Percentiles rank a stretch among this genome's conserved stretches.
Conservation (phyloP, 2,797 vertebrate species). For the Xerus rutilus region DNA sequence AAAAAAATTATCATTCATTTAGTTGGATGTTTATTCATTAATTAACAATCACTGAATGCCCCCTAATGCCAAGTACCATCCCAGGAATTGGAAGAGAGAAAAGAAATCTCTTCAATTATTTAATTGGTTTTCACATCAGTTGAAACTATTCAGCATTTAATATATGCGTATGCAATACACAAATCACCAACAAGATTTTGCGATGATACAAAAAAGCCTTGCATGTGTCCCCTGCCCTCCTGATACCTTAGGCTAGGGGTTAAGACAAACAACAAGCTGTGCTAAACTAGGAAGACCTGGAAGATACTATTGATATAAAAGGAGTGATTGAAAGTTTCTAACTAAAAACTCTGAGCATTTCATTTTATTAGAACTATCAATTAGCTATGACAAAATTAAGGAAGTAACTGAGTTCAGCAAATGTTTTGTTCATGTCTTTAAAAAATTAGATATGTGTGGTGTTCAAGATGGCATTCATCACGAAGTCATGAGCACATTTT, state of each 20-base stretch:
- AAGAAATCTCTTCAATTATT: neutral
- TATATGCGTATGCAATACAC: neutral
- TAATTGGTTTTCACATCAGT: neutral
- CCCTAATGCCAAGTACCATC: neutral
- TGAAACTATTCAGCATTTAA: neutral
- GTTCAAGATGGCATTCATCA: neutral
- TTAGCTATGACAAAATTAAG: neutral
- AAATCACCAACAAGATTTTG: neutral
- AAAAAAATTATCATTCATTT: neutral
- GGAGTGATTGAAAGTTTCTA: neutral
- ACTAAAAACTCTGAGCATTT: neutral
- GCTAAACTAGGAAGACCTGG: neutral
- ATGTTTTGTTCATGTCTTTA: neutral
- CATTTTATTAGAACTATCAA: neutral
- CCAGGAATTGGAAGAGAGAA: neutral
- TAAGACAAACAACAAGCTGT: neutral
- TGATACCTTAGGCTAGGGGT: neutral
- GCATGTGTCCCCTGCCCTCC: neutral
- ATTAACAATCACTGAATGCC: neutral
- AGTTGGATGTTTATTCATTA: neutral
- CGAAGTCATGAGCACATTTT: neutral
- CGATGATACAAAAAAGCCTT: neutral
- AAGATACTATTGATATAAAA: neutral
- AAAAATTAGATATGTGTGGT: neutral
- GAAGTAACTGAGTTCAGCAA: neutral